Evolutionary conservation across 2,113 vertebrate genomes (phyloP), one percentile per base, ranked within the genome.

Genomic region (Eulemur rufifrons): DNA sequence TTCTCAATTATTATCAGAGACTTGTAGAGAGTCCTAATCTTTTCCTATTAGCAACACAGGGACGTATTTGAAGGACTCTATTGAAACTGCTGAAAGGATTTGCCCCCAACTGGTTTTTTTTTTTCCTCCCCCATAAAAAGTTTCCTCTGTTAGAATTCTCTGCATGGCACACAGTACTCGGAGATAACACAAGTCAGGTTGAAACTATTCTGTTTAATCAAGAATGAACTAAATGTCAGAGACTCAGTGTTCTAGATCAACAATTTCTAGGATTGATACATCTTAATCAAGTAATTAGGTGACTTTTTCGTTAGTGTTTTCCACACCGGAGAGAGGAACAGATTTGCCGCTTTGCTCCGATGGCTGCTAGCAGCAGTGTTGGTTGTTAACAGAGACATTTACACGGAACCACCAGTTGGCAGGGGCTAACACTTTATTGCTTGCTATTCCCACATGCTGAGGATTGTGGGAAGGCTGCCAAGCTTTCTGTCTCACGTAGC

Each of bases 341-440:
- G 98, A 99, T 99, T 99, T 97, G 97, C 99, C 93, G 99, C 98
- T 99, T 99, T 99, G 98, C 98, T 99, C 99, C 97, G 99, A 98
- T 99, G 99, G 98, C 98, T 99, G 98, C 98, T 97, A 99, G 99
- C 99, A 99, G 98, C 98, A 98, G 99, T 99, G 99, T 98, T 98
- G 99, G 98, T 96, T 99, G 99, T 99, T 99, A 99, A 99, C 99
- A 99, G 99, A 99, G 99, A 99, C 99, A 99, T 99, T 99, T 99
- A 99, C 99, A 99, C 99, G 99, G 99, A 99, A 99, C 99, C 99
- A 99, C 99, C 99, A 99, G 99, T 99, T 99, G 99, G 99, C 99
- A 99, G 99, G 99, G 99, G 99, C 99, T 99, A 99, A 99, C 99
- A 99, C 98, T 99, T 98, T 99, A 99, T 99, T 99, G 98, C 99